Evolutionary conservation across 2,113 vertebrate species (phyloP).

Genomic region (Calonectris borealis): DNA sequence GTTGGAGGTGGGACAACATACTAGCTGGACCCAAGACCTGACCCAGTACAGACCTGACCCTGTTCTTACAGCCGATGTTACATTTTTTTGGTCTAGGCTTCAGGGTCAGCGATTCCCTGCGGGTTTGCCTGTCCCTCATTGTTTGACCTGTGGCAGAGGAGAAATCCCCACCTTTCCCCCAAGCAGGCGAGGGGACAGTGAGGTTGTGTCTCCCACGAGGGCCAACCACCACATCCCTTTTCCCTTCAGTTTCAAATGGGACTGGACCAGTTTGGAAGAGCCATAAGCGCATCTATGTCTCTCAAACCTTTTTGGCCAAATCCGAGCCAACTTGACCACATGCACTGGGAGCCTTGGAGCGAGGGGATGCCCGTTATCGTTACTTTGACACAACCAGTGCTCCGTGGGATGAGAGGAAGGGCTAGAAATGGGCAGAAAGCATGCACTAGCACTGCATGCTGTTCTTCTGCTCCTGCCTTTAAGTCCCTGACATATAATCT

Average conservation of each 20-base stretch:
- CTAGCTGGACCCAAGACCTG: neutral
- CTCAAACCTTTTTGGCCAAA: conserved; percentile 25
- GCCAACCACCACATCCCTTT: neutral
- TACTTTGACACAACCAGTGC: neutral
- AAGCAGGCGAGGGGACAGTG: fast-evolving
- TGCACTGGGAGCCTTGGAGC: neutral
- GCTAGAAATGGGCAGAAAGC: conserved; percentile 25
- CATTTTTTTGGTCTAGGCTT: neutral
- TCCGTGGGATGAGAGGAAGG: conserved; percentile 13
- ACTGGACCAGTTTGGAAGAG: neutral
- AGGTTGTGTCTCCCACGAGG: fast-evolving
- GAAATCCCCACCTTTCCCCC: neutral
- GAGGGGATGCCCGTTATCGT: neutral
- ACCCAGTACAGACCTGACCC: neutral
- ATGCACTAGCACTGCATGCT: neutral
- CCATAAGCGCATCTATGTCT: neutral
- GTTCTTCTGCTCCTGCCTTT: neutral
- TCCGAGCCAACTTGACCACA: neutral
- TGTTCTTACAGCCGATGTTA: fast-evolving
- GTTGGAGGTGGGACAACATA: neutral
- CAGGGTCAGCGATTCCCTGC: fast-evolving
- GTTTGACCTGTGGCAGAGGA: neutral
- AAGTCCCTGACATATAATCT: conserved; percentile 63
- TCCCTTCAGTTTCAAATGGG: neutral
- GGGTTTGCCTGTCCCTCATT: neutral